A percentile compares a stretch with the other conserved stretches of the same genome.
Conservation (phyloP, 2,888 invertebrate genomes). For the Bombyx huttoni region DNA sequence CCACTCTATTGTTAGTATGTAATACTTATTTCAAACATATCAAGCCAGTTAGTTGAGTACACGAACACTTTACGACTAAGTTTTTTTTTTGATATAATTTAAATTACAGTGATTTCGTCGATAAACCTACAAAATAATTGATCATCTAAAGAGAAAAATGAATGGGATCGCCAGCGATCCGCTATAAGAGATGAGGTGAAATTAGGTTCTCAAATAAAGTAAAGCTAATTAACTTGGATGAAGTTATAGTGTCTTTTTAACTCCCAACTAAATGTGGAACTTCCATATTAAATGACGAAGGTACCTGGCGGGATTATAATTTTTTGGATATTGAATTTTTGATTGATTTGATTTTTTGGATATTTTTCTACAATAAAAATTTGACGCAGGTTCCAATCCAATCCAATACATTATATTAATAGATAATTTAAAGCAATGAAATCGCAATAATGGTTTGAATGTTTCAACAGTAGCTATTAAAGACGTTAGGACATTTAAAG, state of each 20-base stretch:
- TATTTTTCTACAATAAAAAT: too few relatives aligned
- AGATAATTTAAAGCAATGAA: too few relatives aligned
- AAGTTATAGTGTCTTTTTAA: slow-evolving; percentile 34
- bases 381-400: too few relatives aligned
- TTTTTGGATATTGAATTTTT: too few relatives aligned
- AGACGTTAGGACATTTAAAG: neutral
- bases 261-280: neutral
- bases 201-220: slow-evolving; percentile 50
- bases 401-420: too few relatives aligned
- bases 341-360: too few relatives aligned
- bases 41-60: slow-evolving; percentile 59
- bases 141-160: slow-evolving; percentile 61
- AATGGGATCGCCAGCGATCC: slow-evolving; percentile 67
- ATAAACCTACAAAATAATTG: slow-evolving; percentile 44
- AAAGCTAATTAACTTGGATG: slow-evolving; percentile 51
- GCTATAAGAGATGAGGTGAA: slow-evolving; percentile 61
- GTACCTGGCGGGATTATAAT: too few relatives aligned
- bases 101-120: slow-evolving; percentile 43
- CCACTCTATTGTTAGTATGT: slow-evolving; percentile 64
- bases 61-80: slow-evolving; percentile 47
- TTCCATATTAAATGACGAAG: neutral
- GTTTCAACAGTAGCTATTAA: neutral
- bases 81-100: slow-evolving; percentile 25
- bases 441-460: neutral
- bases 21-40: slow-evolving; percentile 51